These are phyloP conservation scores for Archegozetes longisetosus DNA, from an alignment of 1,140 invertebrate species.

Conservation along the genomic window DNA sequence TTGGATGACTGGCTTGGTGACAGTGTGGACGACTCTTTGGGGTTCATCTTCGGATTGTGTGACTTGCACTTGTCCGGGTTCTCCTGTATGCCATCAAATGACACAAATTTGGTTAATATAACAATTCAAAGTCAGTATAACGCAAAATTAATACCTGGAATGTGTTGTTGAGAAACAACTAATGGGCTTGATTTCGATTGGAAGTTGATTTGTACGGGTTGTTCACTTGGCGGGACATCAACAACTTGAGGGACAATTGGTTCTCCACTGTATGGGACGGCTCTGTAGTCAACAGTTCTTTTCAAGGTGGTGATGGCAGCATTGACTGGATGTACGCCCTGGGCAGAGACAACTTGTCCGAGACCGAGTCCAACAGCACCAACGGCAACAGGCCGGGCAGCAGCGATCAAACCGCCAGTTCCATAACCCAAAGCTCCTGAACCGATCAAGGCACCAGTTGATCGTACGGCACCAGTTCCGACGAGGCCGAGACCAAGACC, in stretches of 20 bases:
- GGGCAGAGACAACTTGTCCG: neutral
- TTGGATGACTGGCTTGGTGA: conserved; percentile 3
- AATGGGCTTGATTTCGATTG: conserved; percentile 6
- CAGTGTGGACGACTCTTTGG: neutral
- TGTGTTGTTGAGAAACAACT: conserved; percentile 4
- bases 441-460: neutral
- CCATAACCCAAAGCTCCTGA: neutral
- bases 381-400: neutral
- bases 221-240: neutral
- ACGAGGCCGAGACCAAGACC: neutral
- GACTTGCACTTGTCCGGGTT: neutral
- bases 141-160: neutral
- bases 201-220: conserved; percentile 3
- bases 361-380: neutral
- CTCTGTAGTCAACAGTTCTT: neutral
- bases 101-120: neutral
- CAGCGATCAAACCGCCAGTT: neutral
- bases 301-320: neutral
- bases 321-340: neutral
- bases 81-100: neutral
- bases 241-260: neutral
- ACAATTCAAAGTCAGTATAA: neutral
- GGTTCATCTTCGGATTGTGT: conserved; percentile 4
- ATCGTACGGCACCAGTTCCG: neutral
- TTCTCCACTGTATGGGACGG: neutral